Base-by-base conservation (phyloP, 30 jellyfish, hydroid and myxozoan species). In the Aurelia sp. region DNA sequence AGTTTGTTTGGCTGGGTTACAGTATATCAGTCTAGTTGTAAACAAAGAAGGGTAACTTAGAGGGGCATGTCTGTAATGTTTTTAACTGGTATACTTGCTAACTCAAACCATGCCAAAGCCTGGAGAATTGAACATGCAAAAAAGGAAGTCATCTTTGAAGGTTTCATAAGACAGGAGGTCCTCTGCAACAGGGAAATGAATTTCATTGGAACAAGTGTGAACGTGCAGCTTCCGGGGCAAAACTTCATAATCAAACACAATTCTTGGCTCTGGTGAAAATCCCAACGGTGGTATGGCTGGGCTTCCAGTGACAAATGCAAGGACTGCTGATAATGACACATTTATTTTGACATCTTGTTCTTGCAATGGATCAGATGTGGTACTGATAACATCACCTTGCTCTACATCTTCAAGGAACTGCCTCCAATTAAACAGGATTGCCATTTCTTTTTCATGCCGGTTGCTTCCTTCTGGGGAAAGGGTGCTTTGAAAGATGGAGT, bases 361-460 rank as follows among this genome's bases (percentile, higher is more conserved):
- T 48, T 17, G 44, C 76, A 65, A 38, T 38, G 48, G 44, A 65
- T 24, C 76, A 17, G 16, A 30, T 8, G 30, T 13, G 62, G 62
- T 69, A 21, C 27, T 16, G 30, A 40, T 15, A 24, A 40, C 18
- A 38, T 24, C 81, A 69, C 81, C 10, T 40, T 69, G 12, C 62
- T 69, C 81, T 9, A 69, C 59, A 69, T 69, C 81, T 69, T 69
- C 81, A 35, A 69, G n/a, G 40, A 69, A 69, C 30, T 69, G 81
- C 24, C 81, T 69, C 81, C 81, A 69, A 21, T 69, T 69, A 21
- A 24, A 69, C 44, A 69, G 62, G 81, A 69, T 38, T 8, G 81
- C 62, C 62, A 8, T 69, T 21, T 69, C 81, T 21, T 69, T 69
- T 38, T 22, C 61, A 40, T 69, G n/a, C 16, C 62, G 3, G 62